Evolutionary conservation across 2,888 invertebrate species (phyloP), one percentile per base, ranked within the genome.

Genomic region (Fragum fragum): DNA sequence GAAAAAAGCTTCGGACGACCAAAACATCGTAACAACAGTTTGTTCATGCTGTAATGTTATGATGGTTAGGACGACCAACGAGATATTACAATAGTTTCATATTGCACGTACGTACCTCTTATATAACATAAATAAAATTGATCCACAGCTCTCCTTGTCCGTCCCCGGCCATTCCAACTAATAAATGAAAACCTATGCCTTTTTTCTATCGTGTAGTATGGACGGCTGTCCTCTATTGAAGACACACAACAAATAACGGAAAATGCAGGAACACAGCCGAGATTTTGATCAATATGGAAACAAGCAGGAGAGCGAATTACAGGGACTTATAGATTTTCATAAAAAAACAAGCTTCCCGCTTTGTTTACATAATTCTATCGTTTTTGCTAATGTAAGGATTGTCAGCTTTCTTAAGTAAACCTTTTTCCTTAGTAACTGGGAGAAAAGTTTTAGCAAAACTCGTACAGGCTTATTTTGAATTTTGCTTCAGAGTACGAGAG

Each of bases 231-330:
- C 47, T 47, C 47, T 47, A 47, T 47, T 47, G 47, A 47, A 47
- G 47, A 47, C 47, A 47, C 47, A 47, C 32, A 47, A 47, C 47
- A 47, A 47, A 47, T 47, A 47, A 47, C 47, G 47, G 47, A 47
- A 47, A 47, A 14, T 47, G 47, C 47, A 47, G 57, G 7, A 28
- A 28, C 57, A 28, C 57, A 57, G 57, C 57, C 28, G 57, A 57
- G 57, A 57, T 57, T 57, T 57, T 57, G 57, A 57, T 57, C 57
- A 28, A 57, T 57, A 57, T 57, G 57, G 57, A 57, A 26, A 28
- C 57, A 57, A 57, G 18, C 28, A 57, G 57, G 26, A 18, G 57
- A 23, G 57, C 23, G 57, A 57, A 57, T 57, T 26, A 28, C 57
- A 5, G 28, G 26, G 57, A 16, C 57, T 16, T 57, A 57, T 57